phyloP scores from a whole-genome alignment of 2,888 invertebrate genomes.

The Phaedon cochleariae region DNA sequence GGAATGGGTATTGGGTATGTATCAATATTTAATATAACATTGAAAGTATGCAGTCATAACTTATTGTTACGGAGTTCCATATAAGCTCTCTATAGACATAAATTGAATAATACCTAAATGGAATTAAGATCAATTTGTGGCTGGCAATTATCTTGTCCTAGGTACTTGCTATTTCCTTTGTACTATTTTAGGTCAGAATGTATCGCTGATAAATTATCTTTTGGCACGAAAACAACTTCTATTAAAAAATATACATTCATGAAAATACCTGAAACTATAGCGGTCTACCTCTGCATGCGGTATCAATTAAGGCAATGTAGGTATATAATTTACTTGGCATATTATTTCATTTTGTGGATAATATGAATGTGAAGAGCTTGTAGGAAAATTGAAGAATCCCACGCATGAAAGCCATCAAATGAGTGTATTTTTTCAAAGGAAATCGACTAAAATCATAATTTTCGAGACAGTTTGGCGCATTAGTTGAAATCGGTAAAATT shows the following conservation, averaged over 20 bases:
- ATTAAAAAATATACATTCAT: slow-evolving; percentile 10
- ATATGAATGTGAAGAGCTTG: too few relatives aligned
- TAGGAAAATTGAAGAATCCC: too few relatives aligned
- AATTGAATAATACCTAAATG: slow-evolving; percentile 12
- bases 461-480: too few relatives aligned
- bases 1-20: background rate
- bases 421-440: too few relatives aligned
- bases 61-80: background rate
- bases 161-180: background rate
- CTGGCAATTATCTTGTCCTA: background rate
- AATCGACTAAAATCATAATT: too few relatives aligned
- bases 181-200: background rate
- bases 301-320: background rate
- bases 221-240: slow-evolving; percentile 4
- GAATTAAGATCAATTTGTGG: slow-evolving; percentile 6
- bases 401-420: too few relatives aligned
- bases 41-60: background rate
- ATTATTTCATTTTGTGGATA: too few relatives aligned
- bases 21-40: background rate
- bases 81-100: background rate
- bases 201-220: slow-evolving; percentile 4
- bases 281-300: background rate
- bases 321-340: background rate
- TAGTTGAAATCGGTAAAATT: too few relatives aligned
- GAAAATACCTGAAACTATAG: background rate